Evolutionary conservation across 2,113 vertebrate genomes (phyloP).

Genomic region (Progne subis): DNA sequence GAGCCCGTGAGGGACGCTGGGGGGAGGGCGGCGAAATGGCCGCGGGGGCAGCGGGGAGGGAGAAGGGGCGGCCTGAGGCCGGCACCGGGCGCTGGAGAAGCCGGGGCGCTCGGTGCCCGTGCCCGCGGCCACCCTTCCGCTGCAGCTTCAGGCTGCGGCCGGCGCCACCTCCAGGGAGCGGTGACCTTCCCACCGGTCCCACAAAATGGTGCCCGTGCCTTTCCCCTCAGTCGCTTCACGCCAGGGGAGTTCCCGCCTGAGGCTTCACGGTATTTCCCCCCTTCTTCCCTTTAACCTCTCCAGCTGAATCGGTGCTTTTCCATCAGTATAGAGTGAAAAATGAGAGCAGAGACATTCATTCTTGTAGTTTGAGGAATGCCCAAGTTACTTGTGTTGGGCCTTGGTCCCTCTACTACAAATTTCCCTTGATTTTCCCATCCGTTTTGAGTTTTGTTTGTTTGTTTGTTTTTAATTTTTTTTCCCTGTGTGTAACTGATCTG

Average conservation of each 20-base stretch:
- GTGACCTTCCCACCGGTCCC: neutral
- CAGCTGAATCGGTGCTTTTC: neutral
- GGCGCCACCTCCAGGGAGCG: neutral
- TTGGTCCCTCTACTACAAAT: neutral
- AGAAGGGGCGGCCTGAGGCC: too few species aligned
- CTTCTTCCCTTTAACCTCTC: neutral
- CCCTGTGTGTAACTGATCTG: neutral
- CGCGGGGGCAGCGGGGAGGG: neutral
- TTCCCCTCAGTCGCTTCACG: neutral
- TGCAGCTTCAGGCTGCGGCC: neutral
- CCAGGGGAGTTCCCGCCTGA: neutral
- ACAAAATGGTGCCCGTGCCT: conserved; percentile 19
- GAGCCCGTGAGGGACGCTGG: neutral
- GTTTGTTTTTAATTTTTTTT: too few species aligned
- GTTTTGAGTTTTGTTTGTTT: too few species aligned
- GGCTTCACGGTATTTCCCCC: neutral
- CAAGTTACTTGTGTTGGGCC: neutral
- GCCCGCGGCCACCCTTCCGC: too few species aligned
- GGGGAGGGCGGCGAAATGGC: neutral
- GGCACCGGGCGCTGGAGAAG: neutral
- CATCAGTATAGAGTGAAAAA: neutral
- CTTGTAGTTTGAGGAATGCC: neutral
- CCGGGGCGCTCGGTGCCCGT: too few species aligned
- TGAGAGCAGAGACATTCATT: neutral
- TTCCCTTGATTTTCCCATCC: neutral